Base-by-base conservation (phyloP, 2,888 invertebrate species). In the Troides oblongomaculatus region DNA sequence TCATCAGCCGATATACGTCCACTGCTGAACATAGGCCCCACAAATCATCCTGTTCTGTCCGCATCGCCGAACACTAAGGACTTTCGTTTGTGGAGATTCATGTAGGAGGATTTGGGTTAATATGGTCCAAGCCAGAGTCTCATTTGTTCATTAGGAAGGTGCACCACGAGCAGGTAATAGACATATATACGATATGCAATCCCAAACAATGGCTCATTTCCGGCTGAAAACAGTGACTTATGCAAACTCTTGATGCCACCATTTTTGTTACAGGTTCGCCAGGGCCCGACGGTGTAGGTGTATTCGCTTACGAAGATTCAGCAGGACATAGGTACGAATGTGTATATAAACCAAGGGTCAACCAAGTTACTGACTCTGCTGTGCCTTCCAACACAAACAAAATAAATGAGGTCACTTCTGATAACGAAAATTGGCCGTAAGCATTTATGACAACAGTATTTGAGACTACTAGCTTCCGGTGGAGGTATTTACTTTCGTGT, bases 271-370 rank as follows among this genome's bases (percentile, higher is more conserved):
- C 75, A 77, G 77, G 75, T 66, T 73, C 72, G 65, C 76, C 79
- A 62, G 71, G 72, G 57, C 73, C 77, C 71, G 76, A 77, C 43
- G 88, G 89, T 62, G 87, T 84, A 67, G 89, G 87, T 10, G 84
- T 83, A 10, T 91, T 78, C 78, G 77, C 89, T 1, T 90, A 84
- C 74, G 83, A 85, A 76, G 92, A 91, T 76, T 82, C 90, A 2
- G 53, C 81, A 6, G 92, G 92, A 73, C 84, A 86, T 77, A 90
- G 89, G 89, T 90, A 90, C 81, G 87, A 86, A 74, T 91, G 90
- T 30, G 88, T 88, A 70, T 92, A 87, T 79, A 83, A 81, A 60
- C 74, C 87, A 30, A 80, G 78, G 70, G 83, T 86, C 79, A 86
- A 84, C 50, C 73, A 80, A 65, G 75, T 82, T 30, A 77, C 79